Base-by-base conservation (phyloP, 2,797 vertebrate species). In the Picus viridis region DNA sequence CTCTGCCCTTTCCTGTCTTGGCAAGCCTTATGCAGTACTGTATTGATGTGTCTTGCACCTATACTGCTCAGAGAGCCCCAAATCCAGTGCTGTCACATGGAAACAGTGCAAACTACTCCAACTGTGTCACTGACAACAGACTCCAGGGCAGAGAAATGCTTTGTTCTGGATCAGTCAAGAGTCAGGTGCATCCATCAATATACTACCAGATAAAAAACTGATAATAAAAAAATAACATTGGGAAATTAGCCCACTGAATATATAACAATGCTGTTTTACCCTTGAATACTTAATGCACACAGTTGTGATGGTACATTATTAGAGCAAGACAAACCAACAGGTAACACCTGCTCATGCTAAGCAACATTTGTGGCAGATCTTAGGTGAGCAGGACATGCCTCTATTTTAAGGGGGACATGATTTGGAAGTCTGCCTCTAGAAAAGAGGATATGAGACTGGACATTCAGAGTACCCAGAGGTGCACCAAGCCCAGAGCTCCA, bases 21-120 rank as follows among this genome's bases (percentile, higher is more conserved):
- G 12, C 6, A 27, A 82, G 26, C 51, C 32, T 45, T 12, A 16
- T 0, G 19, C 5, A 12, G n/a, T 6, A 54, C 54, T 49, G 17
- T 8, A 23, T 0, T 3, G 23, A 23, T 36, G 27, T 2, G 4
- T 47, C 61, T 70, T 17, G 16, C 51, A 59, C 24, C 16, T 10
- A 16, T 6, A 18, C 24, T 8, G 43, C 69, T 12, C 11, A 0
- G 3, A 17, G 13, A 74, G 41, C 80, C 76, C 81, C 69, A 49
- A 64, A 61, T 1, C 19, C 27, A 84, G 45, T 45, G 9, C 0
- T 29, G 61, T 7, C 56, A 36, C 0, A 0, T 0, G 8, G 30
- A 68, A 56, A 57, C 49, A 20, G 69, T 5, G 20, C 51, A 49
- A 41, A 49, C n/a, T 16, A 30, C 5, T 41, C 19, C 5, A 45